These are phyloP conservation scores for Drosophila jambulina DNA, from an alignment of 1,140 invertebrate species.

Conservation along the genomic window DNA sequence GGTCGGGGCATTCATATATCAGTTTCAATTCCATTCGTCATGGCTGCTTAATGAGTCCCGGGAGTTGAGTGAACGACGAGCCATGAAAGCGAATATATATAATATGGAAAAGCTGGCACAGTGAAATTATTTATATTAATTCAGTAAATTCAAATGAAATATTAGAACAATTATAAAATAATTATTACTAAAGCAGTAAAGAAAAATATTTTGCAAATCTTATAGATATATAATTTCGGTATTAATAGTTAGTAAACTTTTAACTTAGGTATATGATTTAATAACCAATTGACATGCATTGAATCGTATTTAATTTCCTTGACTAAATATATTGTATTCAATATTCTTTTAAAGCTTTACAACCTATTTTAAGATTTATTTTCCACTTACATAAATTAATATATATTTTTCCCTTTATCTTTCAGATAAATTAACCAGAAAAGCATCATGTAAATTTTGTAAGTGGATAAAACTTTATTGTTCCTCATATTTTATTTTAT, in stretches of 20 bases:
- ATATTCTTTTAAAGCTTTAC: background rate
- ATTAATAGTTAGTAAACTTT: too few relatives aligned
- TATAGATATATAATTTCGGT: background rate
- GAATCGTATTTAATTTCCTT: too few relatives aligned
- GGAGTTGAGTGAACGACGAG: slow-evolving; percentile 75
- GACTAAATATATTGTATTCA: too few relatives aligned
- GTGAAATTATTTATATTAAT: background rate
- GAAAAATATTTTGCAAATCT: background rate
- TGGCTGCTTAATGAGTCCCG: slow-evolving; percentile 78
- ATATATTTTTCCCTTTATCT: too few relatives aligned
- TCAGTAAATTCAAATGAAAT: background rate
- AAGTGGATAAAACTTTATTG: too few relatives aligned
- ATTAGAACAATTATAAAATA: too few relatives aligned
- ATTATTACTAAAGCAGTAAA: too few relatives aligned
- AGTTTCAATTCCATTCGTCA: slow-evolving; percentile 81
- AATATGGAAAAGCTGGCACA: slow-evolving; percentile 1
- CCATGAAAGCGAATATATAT: slow-evolving; percentile 37
- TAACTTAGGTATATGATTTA: too few relatives aligned
- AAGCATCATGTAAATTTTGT: too few relatives aligned
- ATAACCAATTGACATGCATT: too few relatives aligned
- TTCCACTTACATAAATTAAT: background rate
- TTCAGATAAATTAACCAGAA: too few relatives aligned
- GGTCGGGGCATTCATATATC: slow-evolving; percentile 66
- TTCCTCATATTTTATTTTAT: background rate
- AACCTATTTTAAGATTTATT: too few relatives aligned